Percentiles rank a stretch among this genome's conserved stretches.
Evolutionary conservation across 1,140 invertebrate species (phyloP).

Genomic region (Elysia chlorotica): DNA sequence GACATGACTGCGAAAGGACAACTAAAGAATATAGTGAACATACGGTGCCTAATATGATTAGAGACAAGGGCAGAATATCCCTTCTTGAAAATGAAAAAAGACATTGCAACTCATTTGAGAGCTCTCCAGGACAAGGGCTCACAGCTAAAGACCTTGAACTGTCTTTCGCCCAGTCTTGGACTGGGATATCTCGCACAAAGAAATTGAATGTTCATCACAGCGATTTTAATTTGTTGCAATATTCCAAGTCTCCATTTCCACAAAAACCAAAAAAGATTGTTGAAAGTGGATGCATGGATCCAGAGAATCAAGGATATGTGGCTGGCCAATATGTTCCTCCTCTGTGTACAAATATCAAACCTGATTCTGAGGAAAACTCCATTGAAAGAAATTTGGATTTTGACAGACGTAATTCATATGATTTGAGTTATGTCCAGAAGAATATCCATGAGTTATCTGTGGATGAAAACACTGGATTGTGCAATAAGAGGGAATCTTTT

Average conservation of each 20-base stretch:
- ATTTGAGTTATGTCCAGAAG: not conserved
- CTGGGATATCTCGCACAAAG: constrained; percentile 5
- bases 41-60: not conserved
- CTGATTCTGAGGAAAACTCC: not conserved
- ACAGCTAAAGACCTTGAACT: not conserved
- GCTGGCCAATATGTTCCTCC: constrained; percentile 11
- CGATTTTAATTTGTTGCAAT: not conserved
- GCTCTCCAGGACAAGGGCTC: not conserved
- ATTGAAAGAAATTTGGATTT: constrained; percentile 3
- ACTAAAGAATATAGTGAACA: not conserved
- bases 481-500: not conserved
- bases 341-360: not conserved
- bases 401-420: not conserved
- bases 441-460: not conserved
- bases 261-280: not conserved
- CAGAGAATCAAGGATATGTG: not conserved
- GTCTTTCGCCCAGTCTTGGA: not conserved
- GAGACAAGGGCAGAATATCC: not conserved
- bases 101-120: not conserved
- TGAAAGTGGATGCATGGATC: too few species aligned
- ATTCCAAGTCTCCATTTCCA: not conserved
- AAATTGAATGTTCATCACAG: constrained; percentile 12
- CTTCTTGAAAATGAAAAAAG: not conserved
- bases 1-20: not conserved
- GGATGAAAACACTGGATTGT: not conserved